Percentiles rank a stretch among this genome's conserved stretches.
Evolutionary conservation across 2,888 invertebrate genomes (phyloP).

Genomic region (Lobophora halterata): DNA sequence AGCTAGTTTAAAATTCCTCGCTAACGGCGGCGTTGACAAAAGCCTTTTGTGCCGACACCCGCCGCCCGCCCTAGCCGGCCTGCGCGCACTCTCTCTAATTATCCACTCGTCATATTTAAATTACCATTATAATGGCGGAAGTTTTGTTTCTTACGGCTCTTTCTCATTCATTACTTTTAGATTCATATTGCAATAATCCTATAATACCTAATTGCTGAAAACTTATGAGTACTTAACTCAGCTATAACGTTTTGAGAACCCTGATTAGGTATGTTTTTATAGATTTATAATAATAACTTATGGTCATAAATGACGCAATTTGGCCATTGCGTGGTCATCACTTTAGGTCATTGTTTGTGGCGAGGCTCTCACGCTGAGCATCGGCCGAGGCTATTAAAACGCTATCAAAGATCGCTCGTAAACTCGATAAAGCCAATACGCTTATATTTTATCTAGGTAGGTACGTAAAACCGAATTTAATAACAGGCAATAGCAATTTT

Average conservation of each 20-base stretch:
- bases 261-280: too few species aligned
- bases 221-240: too few species aligned
- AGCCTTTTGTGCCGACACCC: background rate
- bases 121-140: constrained; percentile 9
- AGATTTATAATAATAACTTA: too few species aligned
- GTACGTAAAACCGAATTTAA: constrained; percentile 3
- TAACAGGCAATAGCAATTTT: background rate
- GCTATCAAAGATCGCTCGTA: constrained; percentile 8
- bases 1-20: constrained; percentile 8
- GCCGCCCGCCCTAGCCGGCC: constrained; percentile 3
- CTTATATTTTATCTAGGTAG: constrained; percentile 8
- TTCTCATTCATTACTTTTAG: background rate
- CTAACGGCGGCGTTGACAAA: constrained; percentile 11
- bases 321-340: too few species aligned
- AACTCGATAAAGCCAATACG: constrained; percentile 13
- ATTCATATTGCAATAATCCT: background rate
- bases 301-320: too few species aligned
- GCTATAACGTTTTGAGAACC: too few species aligned
- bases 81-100: constrained; percentile 10
- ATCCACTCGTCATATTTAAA: constrained; percentile 18
- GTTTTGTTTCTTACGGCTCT: constrained; percentile 2
- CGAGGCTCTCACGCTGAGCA: background rate
- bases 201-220: too few species aligned
- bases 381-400: constrained; percentile 4
- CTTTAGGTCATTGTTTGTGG: background rate